Evolutionary conservation across 2,797 vertebrate species (phyloP).

Genomic region (Dendrocincla tyrannina): DNA sequence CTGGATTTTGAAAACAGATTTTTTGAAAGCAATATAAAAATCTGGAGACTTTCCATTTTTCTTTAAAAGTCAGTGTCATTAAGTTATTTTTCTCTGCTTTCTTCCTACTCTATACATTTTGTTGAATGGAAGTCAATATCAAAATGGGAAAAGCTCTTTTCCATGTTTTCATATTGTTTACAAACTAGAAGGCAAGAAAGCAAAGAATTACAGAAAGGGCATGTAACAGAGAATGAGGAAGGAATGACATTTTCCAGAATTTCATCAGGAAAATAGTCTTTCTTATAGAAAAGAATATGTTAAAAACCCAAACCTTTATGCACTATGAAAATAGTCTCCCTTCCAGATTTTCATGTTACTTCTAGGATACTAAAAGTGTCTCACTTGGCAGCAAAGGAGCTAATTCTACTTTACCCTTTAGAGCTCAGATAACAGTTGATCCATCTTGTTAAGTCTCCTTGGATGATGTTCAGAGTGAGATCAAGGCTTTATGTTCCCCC

Average conservation of each 20-base stretch:
- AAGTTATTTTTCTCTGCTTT: neutral
- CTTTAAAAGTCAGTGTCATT: neutral
- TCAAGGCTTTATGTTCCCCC: neutral
- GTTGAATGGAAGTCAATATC: neutral
- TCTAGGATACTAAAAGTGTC: neutral
- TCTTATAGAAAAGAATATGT: neutral
- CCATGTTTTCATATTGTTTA: neutral
- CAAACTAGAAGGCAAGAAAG: neutral
- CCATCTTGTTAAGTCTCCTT: constrained; percentile 14
- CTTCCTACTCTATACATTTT: neutral
- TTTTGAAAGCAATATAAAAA: neutral
- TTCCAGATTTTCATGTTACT: neutral
- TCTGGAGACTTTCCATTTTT: neutral
- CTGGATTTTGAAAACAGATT: neutral
- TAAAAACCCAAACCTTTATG: neutral
- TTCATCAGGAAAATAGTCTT: neutral
- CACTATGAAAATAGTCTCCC: neutral
- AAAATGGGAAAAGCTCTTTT: neutral
- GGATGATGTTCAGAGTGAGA: neutral
- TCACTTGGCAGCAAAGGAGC: neutral
- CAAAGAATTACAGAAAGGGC: neutral
- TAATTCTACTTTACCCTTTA: neutral
- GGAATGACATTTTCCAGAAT: neutral
- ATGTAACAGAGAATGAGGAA: neutral
- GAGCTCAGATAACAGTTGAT: neutral